Base-by-base conservation (phyloP, 2,797 vertebrate species). In the Rhinoraja longicauda region DNA sequence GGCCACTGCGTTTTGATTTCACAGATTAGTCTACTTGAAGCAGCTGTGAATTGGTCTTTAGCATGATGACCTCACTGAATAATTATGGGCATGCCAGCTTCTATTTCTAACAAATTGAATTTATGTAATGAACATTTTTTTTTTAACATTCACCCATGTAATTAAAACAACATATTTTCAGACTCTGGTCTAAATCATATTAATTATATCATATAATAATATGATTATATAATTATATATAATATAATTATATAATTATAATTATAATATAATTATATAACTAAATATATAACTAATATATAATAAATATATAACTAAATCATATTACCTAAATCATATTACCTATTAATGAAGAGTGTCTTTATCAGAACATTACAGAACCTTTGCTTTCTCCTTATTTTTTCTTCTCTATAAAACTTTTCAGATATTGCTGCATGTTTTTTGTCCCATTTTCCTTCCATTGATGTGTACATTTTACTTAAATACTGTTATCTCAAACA, bases 101-200 rank as follows among this genome's bases (percentile, higher is more conserved):
- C 93, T 94, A 93, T 94, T 94, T 94, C 95, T 94, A 94, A 94
- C 93, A 93, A 91, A 24, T 53, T 73, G 39, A 13, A 92, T 75
- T 75, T 26, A 73, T 29, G 19, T n/a, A 73, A 19, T 29, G 5
- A 53, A 24, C 8, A 29, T 10, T 57, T 2, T 59, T 57, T 84
- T 57, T 84, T 84, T 84, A 21, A 77, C 32, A 12, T 77, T 77
- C 10, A 77, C 76, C n/a, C 32, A 77, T 77, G 32, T 77, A 77
- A 15, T 19, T 9, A 17, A 64, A 62, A 88, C 32, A 67, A 67
- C 84, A 88, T n/a, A 67, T 32, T 88, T 88, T 88, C 62, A 67
- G n/a, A 67, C 62, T 17, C 29, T 88, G 64, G n/a, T 64, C n/a
- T 21, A 9, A 19, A 67, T n/a, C 17, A 88, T 26, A 64, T 67